Base-by-base conservation (phyloP, 2,888 invertebrate genomes). In the Tribolium freemani region DNA sequence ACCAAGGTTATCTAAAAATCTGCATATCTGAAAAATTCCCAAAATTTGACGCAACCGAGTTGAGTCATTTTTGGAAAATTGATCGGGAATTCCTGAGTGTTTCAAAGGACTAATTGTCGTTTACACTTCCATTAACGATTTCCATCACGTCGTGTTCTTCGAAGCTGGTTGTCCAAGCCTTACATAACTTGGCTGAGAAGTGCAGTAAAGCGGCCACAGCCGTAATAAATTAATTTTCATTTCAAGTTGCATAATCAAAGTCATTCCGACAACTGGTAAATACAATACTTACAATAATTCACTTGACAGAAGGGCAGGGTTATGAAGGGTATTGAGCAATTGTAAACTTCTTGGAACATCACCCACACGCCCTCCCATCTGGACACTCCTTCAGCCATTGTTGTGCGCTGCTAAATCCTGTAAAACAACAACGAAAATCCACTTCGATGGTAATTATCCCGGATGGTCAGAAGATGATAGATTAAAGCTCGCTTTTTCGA, bases 341-440 rank as follows among this genome's bases (percentile, higher is more conserved):
- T 38, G 66, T 30, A 38, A 10, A 56, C 21, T 71, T 71, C 71
- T 66, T 48, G 11, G 71, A 71, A 71, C 71, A 48, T 53, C 71
- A 67, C 71, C 71, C 38, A 67, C 71, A 67, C 71, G 66, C 71
- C 64, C 53, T 69, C 69, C 58, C 69, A 69, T 69, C 69, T 71
- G 66, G 71, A 71, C 71, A 58, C 71, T 71, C 71, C 71, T 60
- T 54, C 66, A 45, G 1, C 57, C 54, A 69, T 69, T 69, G 69
- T 69, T 56, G 38, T 60, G 31, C 5, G 38, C 13, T 48, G 10
- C 51, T 38, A 50, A 60, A 60, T 50, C 50, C 13, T 10, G 26
- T 66, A 21, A 66, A 64, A 66, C 44, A 10, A 10, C 13, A 54
- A 50, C 11, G 31, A 58, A 61, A 48, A 26, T 11, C 38, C 51